Evolutionary conservation across 2,888 invertebrate genomes (phyloP), one percentile per base, ranked within the genome.

Genomic region (Leptarthrus brevirostris): DNA sequence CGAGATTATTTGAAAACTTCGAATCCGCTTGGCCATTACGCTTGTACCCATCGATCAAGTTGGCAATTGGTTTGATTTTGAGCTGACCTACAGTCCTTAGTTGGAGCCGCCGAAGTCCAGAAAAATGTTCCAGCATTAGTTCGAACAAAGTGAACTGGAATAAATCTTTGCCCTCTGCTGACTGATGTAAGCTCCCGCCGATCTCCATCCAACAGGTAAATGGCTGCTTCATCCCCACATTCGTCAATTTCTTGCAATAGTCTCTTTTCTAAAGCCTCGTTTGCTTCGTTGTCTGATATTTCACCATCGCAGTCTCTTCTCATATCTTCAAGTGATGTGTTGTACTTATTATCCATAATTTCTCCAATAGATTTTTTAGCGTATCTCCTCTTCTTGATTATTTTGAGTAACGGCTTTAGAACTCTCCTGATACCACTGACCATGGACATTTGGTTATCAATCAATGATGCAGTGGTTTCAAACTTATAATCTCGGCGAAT

Each of bases 1-100:
- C 16, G 69, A 69, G 69, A 69, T 69, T 52, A 52, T 30, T 2
- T 52, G 69, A 69, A 69, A 69, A 52, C 69, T 20, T 49, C 69
- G 10, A 12, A 16, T 12, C 16, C n/a, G 18, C 1, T 8, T 12
- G 24, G 14, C 14, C 30, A 30, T 49, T 69, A 69, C 6, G 49
- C 49, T 30, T 69, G 49, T 0, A 47, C 14, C 69, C 69, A 69
- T 30, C 49, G 69, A 49, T 69, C 49, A 16, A 49, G 6, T 14
- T 69, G 66, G 22, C 49, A 26, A 4, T 40, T 2, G 14, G 12
- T n/a, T 49, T 30, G 49, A 8, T 24, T 10, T 22, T 24, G 18
- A 22, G 24, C 14, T 69, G 8, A 49, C n/a, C n/a, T n/a, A 22
- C 49, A 49, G n/a, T 16, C 16, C 30, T 12, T 6, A 1, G 22